Evolutionary conservation across 2,797 vertebrate genomes (phyloP), one percentile per base, ranked within the genome.

Genomic region (Columba guinea): DNA sequence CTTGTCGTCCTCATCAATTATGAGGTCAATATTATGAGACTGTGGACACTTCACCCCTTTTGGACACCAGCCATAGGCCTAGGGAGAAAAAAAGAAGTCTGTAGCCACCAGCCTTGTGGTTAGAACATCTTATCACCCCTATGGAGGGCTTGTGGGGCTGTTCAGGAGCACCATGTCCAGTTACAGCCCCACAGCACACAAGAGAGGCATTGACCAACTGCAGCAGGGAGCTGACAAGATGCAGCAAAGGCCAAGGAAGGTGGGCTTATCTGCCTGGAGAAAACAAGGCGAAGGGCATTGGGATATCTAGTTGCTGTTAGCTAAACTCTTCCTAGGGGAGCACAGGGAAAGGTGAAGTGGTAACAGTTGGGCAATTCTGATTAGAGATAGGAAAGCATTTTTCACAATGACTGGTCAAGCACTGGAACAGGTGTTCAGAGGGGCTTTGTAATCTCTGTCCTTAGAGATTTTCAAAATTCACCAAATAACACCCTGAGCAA

Each of bases 51-150:
- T 98, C 27, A 98, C 74, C 28, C 99, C 99, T 63, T 98, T 98
- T 5, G 98, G 98, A 94, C 99, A 99, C 99, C 99, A 99, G 63
- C 99, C 99, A 26, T 99, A 99, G 5, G 99, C 99, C 99, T 99
- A 28, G 41, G 16, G 75, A 27, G n/a, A 53, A 71, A 39, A 52
- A 51, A 35, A 74, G 44, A 68, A 53, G 5, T 35, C 46, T 73
- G 89, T 60, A 77, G 55, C 37, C 44, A 49, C 11, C 22, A 73
- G 56, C 34, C 13, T 62, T 20, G 37, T 44, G 24, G 7, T 44
- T 56, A 84, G 32, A 84, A 34, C 35, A 84, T n/a, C 20, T 69
- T 32, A 8, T 60, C 69, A 34, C 53, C 39, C 55, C 37, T 22
- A 3, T 35, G 2, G 5, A 34, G 15, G 32, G 41, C 46, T 5